Percentiles rank a stretch among this genome's conserved stretches.
phyloP scores from a whole-genome alignment of 2,797 vertebrate species.

The Mus minutoides region DNA sequence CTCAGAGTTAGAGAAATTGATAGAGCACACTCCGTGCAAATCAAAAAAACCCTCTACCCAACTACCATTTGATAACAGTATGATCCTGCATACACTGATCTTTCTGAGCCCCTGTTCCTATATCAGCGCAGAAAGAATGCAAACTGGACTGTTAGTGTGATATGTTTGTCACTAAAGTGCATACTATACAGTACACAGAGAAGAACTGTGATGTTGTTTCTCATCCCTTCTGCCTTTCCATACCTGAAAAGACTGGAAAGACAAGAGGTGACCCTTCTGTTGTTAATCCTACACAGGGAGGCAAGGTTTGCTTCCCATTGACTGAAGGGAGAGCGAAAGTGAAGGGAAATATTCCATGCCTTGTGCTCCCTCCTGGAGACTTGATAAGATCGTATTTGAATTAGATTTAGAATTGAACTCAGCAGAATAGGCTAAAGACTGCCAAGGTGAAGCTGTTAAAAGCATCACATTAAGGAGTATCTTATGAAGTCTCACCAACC shows the following conservation, averaged over 20 bases:
- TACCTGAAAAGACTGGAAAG: not conserved
- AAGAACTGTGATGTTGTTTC: not conserved
- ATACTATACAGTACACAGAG: not conserved
- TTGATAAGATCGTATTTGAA: not conserved
- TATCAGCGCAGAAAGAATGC: not conserved
- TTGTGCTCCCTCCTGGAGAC: slow-evolving; percentile 18
- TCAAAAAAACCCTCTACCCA: not conserved
- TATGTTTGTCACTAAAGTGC: not conserved
- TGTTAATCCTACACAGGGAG: slow-evolving; percentile 10
- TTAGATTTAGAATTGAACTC: slow-evolving; percentile 5
- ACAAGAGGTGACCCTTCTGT: not conserved
- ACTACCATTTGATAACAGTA: not conserved
- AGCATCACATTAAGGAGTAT: not conserved
- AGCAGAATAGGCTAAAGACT: not conserved
- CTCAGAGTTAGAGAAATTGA: not conserved
- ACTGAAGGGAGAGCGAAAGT: not conserved
- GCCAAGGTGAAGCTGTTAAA: not conserved
- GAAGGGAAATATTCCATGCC: not conserved
- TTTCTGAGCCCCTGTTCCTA: not conserved
- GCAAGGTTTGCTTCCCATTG: not conserved
- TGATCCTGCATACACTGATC: not conserved
- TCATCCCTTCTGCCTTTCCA: not conserved
- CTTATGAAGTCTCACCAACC: not conserved
- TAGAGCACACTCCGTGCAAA: not conserved
- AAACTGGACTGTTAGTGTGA: not conserved